Conservation (phyloP, 2,888 invertebrate species). For the Rhagium mordax region DNA sequence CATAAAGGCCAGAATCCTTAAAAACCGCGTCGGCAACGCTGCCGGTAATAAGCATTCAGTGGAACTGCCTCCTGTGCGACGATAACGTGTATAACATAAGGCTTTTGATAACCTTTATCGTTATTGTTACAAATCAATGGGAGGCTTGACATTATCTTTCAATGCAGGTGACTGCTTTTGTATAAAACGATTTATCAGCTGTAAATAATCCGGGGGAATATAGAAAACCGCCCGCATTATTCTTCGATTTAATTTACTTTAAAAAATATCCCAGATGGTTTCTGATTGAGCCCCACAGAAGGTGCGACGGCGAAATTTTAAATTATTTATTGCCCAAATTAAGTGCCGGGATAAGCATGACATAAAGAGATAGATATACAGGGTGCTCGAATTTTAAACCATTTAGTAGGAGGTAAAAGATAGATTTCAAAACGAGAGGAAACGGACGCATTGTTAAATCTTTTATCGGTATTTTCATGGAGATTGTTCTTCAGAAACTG, state of each 20-base stretch:
- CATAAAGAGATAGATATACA: too few relatives aligned
- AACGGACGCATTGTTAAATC: too few relatives aligned
- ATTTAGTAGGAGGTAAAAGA: too few relatives aligned
- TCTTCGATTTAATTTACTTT: conserved; percentile 33
- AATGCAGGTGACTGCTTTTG: conserved; percentile 53
- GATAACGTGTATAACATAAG: conserved; percentile 48
- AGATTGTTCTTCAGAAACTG: too few relatives aligned
- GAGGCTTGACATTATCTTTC: conserved; percentile 47
- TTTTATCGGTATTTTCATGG: too few relatives aligned
- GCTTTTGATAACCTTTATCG: conserved; percentile 50
- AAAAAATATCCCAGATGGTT: conserved; percentile 7
- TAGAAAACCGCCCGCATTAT: conserved; percentile 38
- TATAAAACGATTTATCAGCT: conserved; percentile 49
- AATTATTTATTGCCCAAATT: too few relatives aligned
- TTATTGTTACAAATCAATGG: conserved; percentile 53
- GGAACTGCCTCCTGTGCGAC: conserved; percentile 24
- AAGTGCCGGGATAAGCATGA: too few relatives aligned
- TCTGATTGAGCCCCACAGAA: not conserved
- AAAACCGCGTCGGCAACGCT: conserved; percentile 5
- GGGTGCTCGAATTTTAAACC: too few relatives aligned
- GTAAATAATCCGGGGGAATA: conserved; percentile 48
- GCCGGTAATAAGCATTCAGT: conserved; percentile 28
- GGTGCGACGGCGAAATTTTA: too few relatives aligned
- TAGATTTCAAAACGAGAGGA: too few relatives aligned
- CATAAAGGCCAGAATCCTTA: not conserved